Conservation (phyloP, 2,888 invertebrate genomes). For the Atherix ibis region DNA sequence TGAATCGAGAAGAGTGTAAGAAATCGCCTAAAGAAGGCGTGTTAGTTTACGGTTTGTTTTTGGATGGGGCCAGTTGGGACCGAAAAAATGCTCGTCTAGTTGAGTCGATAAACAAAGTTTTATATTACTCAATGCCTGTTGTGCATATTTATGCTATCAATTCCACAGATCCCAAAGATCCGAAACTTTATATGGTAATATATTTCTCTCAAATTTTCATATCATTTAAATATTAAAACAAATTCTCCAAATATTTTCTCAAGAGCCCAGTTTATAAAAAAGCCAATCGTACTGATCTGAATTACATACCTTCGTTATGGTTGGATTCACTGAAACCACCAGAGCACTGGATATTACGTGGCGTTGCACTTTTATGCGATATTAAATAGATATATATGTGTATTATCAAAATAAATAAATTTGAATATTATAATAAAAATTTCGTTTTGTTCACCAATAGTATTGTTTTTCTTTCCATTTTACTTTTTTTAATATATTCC, state of each 20-base stretch:
- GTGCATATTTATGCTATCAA: constrained; percentile 66
- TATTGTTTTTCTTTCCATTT: background rate
- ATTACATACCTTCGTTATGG: constrained; percentile 64
- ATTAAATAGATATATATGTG: too few relatives aligned
- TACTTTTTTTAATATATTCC: too few relatives aligned
- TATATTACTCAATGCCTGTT: constrained; percentile 65
- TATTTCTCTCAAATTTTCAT: too few relatives aligned
- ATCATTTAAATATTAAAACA: too few relatives aligned
- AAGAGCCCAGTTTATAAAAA: constrained; percentile 86
- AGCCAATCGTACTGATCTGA: constrained; percentile 64
- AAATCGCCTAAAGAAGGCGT: constrained; percentile 68
- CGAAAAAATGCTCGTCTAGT: constrained; percentile 48
- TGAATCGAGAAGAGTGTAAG: constrained; percentile 50
- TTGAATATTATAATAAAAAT: too few relatives aligned
- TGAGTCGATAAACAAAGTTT: constrained; percentile 67
- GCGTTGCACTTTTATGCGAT: constrained; percentile 76
- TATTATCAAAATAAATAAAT: too few relatives aligned
- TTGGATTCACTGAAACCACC: constrained; percentile 49
- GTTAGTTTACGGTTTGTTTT: constrained; percentile 64
- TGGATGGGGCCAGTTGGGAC: constrained; percentile 87
- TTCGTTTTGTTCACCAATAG: too few relatives aligned
- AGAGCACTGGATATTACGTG: constrained; percentile 74
- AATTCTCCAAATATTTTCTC: background rate
- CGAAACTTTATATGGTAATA: constrained; percentile 56
- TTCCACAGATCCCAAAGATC: constrained; percentile 51